A percentile compares a stretch with the other conserved stretches of the same genome.
Conservation (phyloP, 2,113 vertebrate species). For the Oceanites oceanicus region DNA sequence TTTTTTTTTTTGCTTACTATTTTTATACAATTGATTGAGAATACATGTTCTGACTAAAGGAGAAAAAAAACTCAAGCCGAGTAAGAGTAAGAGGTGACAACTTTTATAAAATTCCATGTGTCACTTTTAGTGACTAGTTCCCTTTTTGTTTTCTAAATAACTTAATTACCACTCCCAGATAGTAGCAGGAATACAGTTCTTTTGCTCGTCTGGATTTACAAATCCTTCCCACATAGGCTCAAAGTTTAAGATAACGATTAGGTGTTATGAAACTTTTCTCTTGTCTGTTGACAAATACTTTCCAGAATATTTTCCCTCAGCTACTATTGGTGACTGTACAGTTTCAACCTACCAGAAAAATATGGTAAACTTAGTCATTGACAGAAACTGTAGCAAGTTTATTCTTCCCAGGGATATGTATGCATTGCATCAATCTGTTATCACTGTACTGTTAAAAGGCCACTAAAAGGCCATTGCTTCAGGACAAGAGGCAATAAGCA, state of each 20-base stretch:
- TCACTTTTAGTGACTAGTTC: background rate
- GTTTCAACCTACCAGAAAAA: background rate
- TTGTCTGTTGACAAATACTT: background rate
- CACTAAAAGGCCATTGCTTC: background rate
- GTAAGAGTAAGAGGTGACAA: background rate
- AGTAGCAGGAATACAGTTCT: background rate
- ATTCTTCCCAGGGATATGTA: background rate
- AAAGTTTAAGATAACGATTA: background rate
- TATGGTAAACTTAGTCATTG: background rate
- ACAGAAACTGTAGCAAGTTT: background rate
- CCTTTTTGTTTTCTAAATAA: constrained; percentile 7
- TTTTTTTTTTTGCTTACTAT: background rate
- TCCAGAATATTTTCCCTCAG: background rate
- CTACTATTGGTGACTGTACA: background rate
- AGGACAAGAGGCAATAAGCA: background rate
- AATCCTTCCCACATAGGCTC: background rate
- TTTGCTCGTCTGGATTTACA: background rate
- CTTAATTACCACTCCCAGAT: background rate
- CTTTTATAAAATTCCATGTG: background rate
- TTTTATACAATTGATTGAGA: background rate
- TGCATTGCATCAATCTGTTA: background rate
- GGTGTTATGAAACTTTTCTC: background rate
- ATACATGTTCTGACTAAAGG: background rate
- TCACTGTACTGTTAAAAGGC: background rate
- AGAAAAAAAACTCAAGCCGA: background rate